A percentile compares a stretch with the other conserved stretches of the same genome.
Evolutionary conservation across 2,113 vertebrate species (phyloP).

Genomic region (Gadus chalcogrammus): DNA sequence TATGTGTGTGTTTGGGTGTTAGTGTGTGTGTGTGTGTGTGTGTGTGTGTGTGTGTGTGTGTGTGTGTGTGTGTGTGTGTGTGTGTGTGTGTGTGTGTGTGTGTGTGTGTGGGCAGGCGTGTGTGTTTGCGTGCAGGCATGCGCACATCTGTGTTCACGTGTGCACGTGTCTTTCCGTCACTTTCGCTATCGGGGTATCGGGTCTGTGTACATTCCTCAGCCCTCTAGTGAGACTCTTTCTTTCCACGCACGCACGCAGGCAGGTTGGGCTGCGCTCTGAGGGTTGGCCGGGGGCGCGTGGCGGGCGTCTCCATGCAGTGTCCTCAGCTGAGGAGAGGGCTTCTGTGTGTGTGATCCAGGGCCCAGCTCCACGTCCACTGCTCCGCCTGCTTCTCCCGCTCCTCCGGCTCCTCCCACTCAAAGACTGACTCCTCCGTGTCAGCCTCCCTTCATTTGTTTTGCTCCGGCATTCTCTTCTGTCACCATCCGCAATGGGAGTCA

Average conservation of each 20-base stretch:
- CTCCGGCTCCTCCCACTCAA: neutral
- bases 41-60: too few relatives aligned
- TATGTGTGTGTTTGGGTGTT: too few relatives aligned
- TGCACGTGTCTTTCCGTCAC: neutral
- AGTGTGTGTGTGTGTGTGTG: too few relatives aligned
- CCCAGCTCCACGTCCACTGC: conserved; percentile 60
- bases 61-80: too few relatives aligned
- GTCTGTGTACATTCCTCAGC: conserved; percentile 1
- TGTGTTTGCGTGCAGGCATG: neutral
- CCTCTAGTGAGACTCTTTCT: neutral
- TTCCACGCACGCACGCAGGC: conserved; percentile 11
- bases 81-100: too few relatives aligned
- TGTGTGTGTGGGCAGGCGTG: too few relatives aligned
- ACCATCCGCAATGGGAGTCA: conserved; percentile 23
- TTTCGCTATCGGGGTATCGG: neutral
- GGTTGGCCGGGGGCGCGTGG: too few relatives aligned
- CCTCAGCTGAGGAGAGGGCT: neutral
- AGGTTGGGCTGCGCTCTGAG: neutral
- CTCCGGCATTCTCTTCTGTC: conserved; percentile 23
- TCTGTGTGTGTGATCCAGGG: neutral
- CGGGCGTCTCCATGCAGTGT: too few relatives aligned
- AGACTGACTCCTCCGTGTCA: neutral
- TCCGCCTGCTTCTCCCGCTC: neutral
- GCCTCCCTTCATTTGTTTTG: conserved; percentile 29
- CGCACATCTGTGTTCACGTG: conserved; percentile 17